These are phyloP conservation scores for Brachionus rotundiformis DNA, from an alignment of 1,140 invertebrate genomes.

Conservation along the genomic window DNA sequence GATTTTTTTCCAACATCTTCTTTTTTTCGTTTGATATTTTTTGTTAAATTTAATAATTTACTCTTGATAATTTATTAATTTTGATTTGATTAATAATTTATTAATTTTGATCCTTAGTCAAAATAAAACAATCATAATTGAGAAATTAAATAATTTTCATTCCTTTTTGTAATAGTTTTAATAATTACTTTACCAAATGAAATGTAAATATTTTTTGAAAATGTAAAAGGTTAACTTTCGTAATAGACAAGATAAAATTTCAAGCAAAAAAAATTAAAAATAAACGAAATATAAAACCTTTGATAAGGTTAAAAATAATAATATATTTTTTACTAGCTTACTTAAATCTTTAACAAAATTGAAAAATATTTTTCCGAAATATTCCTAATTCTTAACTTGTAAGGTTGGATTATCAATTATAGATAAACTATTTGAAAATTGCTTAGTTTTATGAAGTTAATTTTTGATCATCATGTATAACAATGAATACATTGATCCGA, in stretches of 20 bases:
- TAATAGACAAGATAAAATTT: background rate
- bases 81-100: too few relatives aligned
- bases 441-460: background rate
- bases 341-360: background rate
- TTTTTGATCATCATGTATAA: background rate
- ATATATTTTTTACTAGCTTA: background rate
- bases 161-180: background rate
- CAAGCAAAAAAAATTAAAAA: background rate
- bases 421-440: background rate
- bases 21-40: too few relatives aligned
- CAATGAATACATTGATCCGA: background rate
- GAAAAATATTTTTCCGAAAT: background rate
- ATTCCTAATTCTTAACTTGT: background rate
- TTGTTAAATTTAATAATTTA: too few relatives aligned
- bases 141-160: too few relatives aligned
- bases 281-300: background rate
- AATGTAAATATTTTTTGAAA: too few relatives aligned
- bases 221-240: background rate
- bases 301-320: background rate
- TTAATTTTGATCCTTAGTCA: too few relatives aligned
- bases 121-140: too few relatives aligned
- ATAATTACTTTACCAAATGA: background rate
- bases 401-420: background rate
- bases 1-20: too few relatives aligned
- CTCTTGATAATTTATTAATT: too few relatives aligned